phyloP scores from a whole-genome alignment of 2,113 vertebrate species.

The Scophthalmus maximus region DNA sequence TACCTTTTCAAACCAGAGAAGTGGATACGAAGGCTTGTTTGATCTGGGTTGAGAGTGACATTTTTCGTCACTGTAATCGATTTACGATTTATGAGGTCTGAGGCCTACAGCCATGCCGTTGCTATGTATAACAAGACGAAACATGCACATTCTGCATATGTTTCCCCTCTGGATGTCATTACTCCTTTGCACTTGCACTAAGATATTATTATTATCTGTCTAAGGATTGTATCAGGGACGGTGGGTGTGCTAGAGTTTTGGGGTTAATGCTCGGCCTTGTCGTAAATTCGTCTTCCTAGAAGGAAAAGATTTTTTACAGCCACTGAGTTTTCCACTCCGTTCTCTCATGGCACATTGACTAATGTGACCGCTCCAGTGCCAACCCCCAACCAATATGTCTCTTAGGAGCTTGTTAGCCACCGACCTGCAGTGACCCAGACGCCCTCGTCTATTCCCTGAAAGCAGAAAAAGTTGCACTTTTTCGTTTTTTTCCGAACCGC shows the following conservation, averaged over 20 bases:
- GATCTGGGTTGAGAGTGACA: constrained; percentile 26
- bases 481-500: not conserved
- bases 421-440: constrained; percentile 65
- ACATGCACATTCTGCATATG: constrained; percentile 25
- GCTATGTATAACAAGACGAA: not conserved
- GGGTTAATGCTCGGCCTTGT: constrained; percentile 44
- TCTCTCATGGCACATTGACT: constrained; percentile 65
- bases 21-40: constrained; percentile 2
- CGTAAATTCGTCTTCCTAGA: constrained; percentile 48
- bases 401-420: constrained; percentile 75
- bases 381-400: constrained; percentile 64
- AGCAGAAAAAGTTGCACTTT: constrained; percentile 42
- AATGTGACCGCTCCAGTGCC: constrained; percentile 53
- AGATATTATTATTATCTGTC: constrained; percentile 22
- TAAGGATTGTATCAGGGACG: constrained; percentile 1
- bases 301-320: constrained; percentile 62
- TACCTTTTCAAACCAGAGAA: constrained; percentile 1
- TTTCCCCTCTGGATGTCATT: constrained; percentile 24
- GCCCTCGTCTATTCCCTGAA: constrained; percentile 44
- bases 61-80: constrained; percentile 8
- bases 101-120: not conserved
- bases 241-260: constrained; percentile 34
- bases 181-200: not conserved
- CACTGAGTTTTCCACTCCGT: constrained; percentile 61
- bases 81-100: not conserved